These are phyloP conservation scores for Indri indri DNA, from an alignment of 2,113 vertebrate species.

Conservation along the genomic window DNA sequence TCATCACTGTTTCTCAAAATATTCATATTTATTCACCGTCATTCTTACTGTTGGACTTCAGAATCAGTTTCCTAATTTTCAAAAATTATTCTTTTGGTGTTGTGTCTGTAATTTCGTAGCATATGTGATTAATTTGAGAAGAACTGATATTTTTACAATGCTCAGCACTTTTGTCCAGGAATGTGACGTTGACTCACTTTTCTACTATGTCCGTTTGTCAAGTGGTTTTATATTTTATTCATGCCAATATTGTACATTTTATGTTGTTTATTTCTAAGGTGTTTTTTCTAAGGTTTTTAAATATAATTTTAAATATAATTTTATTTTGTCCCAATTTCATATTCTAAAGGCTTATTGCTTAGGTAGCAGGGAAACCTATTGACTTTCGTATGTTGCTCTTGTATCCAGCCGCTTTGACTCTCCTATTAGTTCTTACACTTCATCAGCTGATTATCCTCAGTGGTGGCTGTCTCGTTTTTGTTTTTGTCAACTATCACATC, in stretches of 20 bases:
- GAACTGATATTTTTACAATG: background rate
- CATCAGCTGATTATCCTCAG: background rate
- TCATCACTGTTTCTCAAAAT: background rate
- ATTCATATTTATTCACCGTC: background rate
- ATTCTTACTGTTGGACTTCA: background rate
- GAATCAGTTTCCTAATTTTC: background rate
- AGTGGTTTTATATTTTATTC: background rate
- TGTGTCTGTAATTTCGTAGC: background rate
- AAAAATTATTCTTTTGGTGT: background rate
- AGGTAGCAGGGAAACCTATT: background rate
- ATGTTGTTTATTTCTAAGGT: background rate
- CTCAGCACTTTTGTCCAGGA: background rate
- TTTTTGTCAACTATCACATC: background rate
- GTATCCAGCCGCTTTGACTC: background rate
- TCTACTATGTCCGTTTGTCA: background rate
- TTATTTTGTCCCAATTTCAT: too few species aligned
- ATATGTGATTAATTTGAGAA: too few species aligned
- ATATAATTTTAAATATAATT: background rate
- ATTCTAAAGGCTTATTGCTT: background rate
- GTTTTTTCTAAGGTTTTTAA: background rate
- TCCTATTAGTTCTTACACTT: background rate
- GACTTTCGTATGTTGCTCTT: background rate
- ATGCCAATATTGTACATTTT: background rate
- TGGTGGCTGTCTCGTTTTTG: background rate
- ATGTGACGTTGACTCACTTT: fast-evolving